Evolutionary conservation across 2,113 vertebrate genomes (phyloP), one percentile per base, ranked within the genome.

Genomic region (Drymodes brunneopygia): DNA sequence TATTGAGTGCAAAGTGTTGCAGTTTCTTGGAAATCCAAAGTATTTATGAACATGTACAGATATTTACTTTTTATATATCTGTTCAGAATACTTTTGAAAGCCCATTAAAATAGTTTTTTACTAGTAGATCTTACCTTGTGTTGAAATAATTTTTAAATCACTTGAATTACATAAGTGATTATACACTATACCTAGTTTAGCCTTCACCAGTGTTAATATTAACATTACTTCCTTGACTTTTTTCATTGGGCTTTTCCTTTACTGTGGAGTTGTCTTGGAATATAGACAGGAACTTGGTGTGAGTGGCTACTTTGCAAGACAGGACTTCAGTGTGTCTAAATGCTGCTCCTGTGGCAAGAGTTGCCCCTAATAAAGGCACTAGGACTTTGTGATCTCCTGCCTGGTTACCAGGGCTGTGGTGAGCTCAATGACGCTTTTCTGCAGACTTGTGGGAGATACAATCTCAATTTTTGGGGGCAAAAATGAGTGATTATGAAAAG

Each of bases 401-500:
- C 28, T 15, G 36, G 24, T 53, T 62, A 45, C 20, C 31, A 51
- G 9, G 20, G 35, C 65, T 69, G 53, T 33, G 57, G 12, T n/a
- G 38, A 67, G 8, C 24, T 79, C 44, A 16, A 0, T 17, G 29
- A 27, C 36, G 38, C 45, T 57, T 85, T 79, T 28, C 69, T 67
- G 25, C 50, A 81, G 64, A 56, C 25, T 29, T 51, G 40, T 1
- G 3, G 64, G 51, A 73, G 67, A 36, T 17, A 47, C 0, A 0
- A 25, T 42, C 45, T 58, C 19, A 1, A 11, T 18, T 66, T 35
- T 13, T 1, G 7, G 35, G 35, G 33, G 4, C 21, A 53, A 14
- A 74, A 66, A 33, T 33, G 51, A 70, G 45, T 27, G 38, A 50
- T 62, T 75, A 53, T 44, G 64, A 78, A 70, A 58, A 65, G 19